Evolutionary conservation across 2,888 invertebrate genomes (phyloP).

Genomic region (Diadegma fenestrale): DNA sequence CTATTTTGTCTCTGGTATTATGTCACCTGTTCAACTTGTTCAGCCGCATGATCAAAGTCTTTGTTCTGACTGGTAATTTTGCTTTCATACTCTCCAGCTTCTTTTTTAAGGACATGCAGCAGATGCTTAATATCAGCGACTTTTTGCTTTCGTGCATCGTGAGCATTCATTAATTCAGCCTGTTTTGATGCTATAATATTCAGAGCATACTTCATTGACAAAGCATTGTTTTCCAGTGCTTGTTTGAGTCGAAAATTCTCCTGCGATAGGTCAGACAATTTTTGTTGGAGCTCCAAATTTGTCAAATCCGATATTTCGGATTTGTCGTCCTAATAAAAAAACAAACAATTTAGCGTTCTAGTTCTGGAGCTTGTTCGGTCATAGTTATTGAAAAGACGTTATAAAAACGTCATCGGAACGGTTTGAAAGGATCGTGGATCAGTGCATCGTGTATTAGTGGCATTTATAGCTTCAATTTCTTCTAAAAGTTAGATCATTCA

Average conservation of each 20-base stretch:
- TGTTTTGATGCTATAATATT: constrained; percentile 88
- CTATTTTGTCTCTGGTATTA: not conserved
- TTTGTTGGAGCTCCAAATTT: constrained; percentile 86
- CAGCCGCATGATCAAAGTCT: constrained; percentile 29
- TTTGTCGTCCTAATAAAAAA: constrained; percentile 76
- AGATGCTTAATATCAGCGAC: constrained; percentile 88
- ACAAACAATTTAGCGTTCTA: not conserved
- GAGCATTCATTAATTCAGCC: constrained; percentile 88
- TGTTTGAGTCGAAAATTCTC: constrained; percentile 88
- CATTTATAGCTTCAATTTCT: too few relatives aligned
- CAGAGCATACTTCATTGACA: constrained; percentile 89
- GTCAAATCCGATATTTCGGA: constrained; percentile 77
- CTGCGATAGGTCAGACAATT: constrained; percentile 86
- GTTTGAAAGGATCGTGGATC: too few relatives aligned
- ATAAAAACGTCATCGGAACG: too few relatives aligned
- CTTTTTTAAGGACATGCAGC: constrained; percentile 83
- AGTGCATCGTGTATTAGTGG: too few relatives aligned
- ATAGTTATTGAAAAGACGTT: too few relatives aligned
- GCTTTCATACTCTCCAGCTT: constrained; percentile 79
- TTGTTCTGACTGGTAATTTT: constrained; percentile 49
- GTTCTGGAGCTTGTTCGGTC: too few relatives aligned
- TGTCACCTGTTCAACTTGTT: constrained; percentile 55
- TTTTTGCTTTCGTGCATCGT: constrained; percentile 88
- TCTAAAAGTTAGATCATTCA: too few relatives aligned
- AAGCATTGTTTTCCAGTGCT: constrained; percentile 88